Percentiles rank a stretch among this genome's conserved stretches.
These are phyloP conservation scores for Acanthurus leucopareius DNA, from an alignment of 2,797 vertebrate species.

Conservation along the genomic window DNA sequence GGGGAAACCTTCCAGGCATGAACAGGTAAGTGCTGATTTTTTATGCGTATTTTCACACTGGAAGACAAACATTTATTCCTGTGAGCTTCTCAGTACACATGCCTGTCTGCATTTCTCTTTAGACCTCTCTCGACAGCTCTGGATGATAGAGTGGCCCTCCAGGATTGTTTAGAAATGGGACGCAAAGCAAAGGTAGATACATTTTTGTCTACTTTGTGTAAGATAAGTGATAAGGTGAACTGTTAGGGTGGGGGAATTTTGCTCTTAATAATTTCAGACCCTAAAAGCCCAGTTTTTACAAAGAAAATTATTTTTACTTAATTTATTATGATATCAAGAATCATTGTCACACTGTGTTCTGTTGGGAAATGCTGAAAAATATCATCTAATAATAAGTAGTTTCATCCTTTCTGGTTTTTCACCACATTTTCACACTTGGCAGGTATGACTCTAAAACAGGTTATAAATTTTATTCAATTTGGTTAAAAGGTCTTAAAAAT, in stretches of 20 bases:
- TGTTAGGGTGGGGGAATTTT: too few species aligned
- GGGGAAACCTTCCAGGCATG: constrained; percentile 98
- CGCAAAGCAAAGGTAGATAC: constrained; percentile 88
- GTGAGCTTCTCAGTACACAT: not conserved
- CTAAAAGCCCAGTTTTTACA: too few species aligned
- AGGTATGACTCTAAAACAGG: not conserved
- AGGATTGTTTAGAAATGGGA: constrained; percentile 91
- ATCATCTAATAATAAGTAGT: not conserved
- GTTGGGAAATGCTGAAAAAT: not conserved
- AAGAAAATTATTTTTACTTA: too few species aligned
- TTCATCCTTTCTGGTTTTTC: not conserved
- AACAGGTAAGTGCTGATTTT: constrained; percentile 86
- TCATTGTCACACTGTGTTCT: too few species aligned
- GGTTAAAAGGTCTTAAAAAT: not conserved
- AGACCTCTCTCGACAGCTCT: constrained; percentile 87
- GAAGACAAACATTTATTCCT: not conserved
- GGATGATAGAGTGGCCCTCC: constrained; percentile 87
- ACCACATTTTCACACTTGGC: not conserved
- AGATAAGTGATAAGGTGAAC: not conserved
- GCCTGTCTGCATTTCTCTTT: constrained; percentile 24
- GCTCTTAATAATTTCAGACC: too few species aligned
- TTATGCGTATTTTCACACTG: not conserved
- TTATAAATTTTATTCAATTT: not conserved
- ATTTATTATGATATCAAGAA: too few species aligned
- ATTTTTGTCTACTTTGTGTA: not conserved